phyloP scores from a whole-genome alignment of 2,888 invertebrate species.

The Nomada ruficornis region DNA sequence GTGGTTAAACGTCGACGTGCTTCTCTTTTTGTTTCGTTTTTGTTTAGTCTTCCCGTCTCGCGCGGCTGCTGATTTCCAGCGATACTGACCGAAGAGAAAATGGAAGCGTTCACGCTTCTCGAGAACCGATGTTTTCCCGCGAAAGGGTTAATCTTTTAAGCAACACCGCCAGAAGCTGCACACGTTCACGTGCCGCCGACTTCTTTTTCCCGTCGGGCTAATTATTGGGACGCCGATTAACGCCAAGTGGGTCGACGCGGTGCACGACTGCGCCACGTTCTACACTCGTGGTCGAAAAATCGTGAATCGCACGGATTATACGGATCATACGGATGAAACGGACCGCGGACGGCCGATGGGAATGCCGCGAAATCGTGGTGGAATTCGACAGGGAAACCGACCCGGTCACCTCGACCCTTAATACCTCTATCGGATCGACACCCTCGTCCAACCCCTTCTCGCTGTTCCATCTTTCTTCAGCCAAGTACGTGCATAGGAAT shows the following conservation, averaged over 20 bases:
- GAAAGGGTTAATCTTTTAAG: slow-evolving; percentile 26
- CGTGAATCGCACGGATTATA: background rate
- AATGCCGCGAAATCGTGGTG: background rate
- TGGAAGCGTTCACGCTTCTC: background rate
- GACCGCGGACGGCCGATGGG: background rate
- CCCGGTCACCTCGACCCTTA: slow-evolving; percentile 66
- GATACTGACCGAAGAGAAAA: background rate
- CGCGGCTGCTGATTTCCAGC: background rate
- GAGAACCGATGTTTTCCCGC: slow-evolving; percentile 7
- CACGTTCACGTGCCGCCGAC: slow-evolving; percentile 24
- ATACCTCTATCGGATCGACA: slow-evolving; percentile 61
- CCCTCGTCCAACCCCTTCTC: background rate
- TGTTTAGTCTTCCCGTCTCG: background rate
- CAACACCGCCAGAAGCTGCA: slow-evolving; percentile 12
- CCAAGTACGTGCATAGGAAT: slow-evolving; percentile 14
- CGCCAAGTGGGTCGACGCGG: slow-evolving; percentile 46
- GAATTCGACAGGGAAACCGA: slow-evolving; percentile 28
- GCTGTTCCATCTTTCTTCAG: background rate
- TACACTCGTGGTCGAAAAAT: slow-evolving; percentile 42
- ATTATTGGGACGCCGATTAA: slow-evolving; percentile 50
- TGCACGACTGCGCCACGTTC: background rate
- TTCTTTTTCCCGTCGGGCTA: slow-evolving; percentile 26
- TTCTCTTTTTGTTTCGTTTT: background rate
- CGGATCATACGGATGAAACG: background rate
- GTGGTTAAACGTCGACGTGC: background rate